A percentile compares a stretch with the other conserved stretches of the same genome.
Evolutionary conservation across 1,140 invertebrate species (phyloP).

Genomic region (Drosophila triauraria): DNA sequence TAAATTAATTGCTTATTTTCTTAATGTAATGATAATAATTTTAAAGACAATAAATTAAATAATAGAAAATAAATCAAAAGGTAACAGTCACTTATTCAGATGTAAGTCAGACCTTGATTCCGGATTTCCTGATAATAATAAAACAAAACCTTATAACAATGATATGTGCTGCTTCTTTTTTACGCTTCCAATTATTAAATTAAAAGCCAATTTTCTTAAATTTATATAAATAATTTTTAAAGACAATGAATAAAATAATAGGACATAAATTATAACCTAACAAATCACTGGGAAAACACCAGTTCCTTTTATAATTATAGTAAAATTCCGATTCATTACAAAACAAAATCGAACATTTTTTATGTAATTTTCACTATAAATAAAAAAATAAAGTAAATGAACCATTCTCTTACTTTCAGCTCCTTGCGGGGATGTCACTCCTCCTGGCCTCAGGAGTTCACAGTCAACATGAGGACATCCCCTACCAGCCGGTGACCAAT

Average conservation of each 20-base stretch:
- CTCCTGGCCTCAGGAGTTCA: conserved; percentile 8
- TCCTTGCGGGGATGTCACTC: conserved; percentile 18
- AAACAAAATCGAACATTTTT: too few relatives aligned
- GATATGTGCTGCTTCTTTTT: too few relatives aligned
- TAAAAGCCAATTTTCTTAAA: too few relatives aligned
- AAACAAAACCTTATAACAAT: neutral
- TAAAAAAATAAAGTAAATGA: too few relatives aligned
- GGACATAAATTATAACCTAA: too few relatives aligned
- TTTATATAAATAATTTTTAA: too few relatives aligned
- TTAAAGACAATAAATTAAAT: neutral
- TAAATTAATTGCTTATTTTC: neutral
- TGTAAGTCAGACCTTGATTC: neutral
- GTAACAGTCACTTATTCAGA: neutral
- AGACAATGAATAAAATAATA: too few relatives aligned
- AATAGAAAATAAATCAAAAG: neutral
- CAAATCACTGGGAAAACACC: too few relatives aligned
- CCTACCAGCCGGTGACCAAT: conserved; percentile 69
- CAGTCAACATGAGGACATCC: conserved; percentile 74
- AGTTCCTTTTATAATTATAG: too few relatives aligned
- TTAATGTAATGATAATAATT: neutral
- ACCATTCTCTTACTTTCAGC: conserved; percentile 17
- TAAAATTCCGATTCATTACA: neutral
- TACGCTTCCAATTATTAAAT: too few relatives aligned
- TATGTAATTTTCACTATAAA: neutral
- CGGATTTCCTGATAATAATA: neutral